A percentile compares a stretch with the other conserved stretches of the same genome.
Evolutionary conservation across 2,888 invertebrate genomes (phyloP).

Genomic region (Malacosoma neustria): DNA sequence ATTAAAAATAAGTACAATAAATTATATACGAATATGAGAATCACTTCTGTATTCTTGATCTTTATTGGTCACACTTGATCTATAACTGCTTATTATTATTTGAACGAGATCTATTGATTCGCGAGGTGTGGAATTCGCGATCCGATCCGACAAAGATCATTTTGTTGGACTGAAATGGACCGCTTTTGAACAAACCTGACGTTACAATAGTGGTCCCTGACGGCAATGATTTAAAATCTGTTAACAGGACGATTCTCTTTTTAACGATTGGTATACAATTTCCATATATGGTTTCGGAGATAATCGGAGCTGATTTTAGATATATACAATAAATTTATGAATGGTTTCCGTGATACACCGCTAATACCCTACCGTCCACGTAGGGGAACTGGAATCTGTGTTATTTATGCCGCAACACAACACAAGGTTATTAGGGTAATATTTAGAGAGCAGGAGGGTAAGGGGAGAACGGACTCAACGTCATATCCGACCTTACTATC

Average conservation of each 20-base stretch:
- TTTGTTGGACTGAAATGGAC: slow-evolving; percentile 69
- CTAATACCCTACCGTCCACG: too few species aligned
- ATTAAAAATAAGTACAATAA: too few species aligned
- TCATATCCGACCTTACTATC: too few species aligned
- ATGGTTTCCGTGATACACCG: not conserved
- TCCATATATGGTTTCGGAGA: slow-evolving; percentile 70
- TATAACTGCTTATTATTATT: slow-evolving; percentile 74
- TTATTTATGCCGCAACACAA: too few species aligned
- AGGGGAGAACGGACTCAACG: too few species aligned
- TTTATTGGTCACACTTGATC: slow-evolving; percentile 54
- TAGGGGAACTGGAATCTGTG: too few species aligned
- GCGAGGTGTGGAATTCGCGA: slow-evolving; percentile 66
- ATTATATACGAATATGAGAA: too few species aligned
- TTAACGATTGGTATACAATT: slow-evolving; percentile 74
- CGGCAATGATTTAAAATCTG: slow-evolving; percentile 76
- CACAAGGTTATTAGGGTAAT: too few species aligned
- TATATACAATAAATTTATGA: slow-evolving; percentile 1
- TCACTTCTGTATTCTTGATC: too few species aligned
- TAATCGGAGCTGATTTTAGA: slow-evolving; percentile 35
- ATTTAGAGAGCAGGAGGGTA: too few species aligned
- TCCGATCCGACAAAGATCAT: slow-evolving; percentile 65
- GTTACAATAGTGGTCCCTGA: slow-evolving; percentile 67
- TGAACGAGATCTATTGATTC: slow-evolving; percentile 73
- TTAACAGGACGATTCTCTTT: slow-evolving; percentile 73
- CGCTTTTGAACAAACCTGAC: slow-evolving; percentile 73